Evolutionary conservation across 2,797 vertebrate genomes (phyloP), one percentile per base, ranked within the genome.

Genomic region (Scolopax rusticola): DNA sequence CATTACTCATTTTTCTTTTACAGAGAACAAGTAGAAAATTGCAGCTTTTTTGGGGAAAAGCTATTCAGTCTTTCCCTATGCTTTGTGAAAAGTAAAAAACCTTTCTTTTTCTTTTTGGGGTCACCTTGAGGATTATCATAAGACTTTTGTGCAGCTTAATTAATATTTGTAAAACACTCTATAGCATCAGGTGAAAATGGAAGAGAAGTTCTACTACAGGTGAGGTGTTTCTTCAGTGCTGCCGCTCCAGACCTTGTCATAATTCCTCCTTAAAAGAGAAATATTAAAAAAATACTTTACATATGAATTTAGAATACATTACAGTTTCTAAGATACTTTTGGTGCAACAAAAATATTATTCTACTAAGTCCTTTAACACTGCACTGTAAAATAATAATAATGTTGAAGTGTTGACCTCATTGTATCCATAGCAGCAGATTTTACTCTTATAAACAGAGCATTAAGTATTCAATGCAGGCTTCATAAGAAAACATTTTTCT

Each of bases 351-450:
- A 79, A 93, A 38, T 43, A 86, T 89, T 84, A 51, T 71, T n/a
- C 25, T 70, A 68, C 56, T 10, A n/a, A 68, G 15, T 96, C 15
- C 51, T 88, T 89, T 95, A 95, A 81, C 27, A 87, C 36, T 83
- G 80, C 48, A 81, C 43, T 87, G 28, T 75, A 82, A 90, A 96
- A 89, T 63, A 84, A 68, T 63, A 84, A 68, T 84, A 74, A 64
- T 15, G 12, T 83, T 95, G 93, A 93, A 93, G 96, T 5, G 5
- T 64, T 96, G 93, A 97, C 89, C 92, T 88, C 84, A 59, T 64
- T 76, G 94, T 97, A 97, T 96, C 97, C 96, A 96, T 96, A 95
- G 97, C 89, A 98, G 98, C 95, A 85, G 83, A 91, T 93, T 93
- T 89, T 95, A 82, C 89, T 94, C 64, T 93, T 77, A 93, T 89